These are phyloP conservation scores for Agrypnus murinus DNA, from an alignment of 2,888 invertebrate species.

Conservation along the genomic window DNA sequence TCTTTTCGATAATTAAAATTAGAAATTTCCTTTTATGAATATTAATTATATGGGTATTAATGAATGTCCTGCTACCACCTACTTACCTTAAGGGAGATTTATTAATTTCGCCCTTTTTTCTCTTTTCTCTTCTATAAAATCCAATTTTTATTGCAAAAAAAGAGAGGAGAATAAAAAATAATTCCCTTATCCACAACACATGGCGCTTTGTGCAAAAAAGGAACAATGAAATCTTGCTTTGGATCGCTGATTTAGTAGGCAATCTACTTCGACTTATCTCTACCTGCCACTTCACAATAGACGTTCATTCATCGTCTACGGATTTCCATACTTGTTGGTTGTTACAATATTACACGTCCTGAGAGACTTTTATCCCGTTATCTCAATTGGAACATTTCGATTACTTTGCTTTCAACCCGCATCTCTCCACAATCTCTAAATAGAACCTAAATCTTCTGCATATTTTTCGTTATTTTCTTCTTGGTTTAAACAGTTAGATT, in stretches of 20 bases:
- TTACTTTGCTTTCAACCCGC: slow-evolving; percentile 55
- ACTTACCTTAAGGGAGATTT: too few relatives aligned
- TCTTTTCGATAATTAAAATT: too few relatives aligned
- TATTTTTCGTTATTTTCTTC: slow-evolving; percentile 48
- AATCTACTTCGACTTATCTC: slow-evolving; percentile 62
- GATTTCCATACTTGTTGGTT: slow-evolving; percentile 58
- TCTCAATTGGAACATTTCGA: slow-evolving; percentile 61
- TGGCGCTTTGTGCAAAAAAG: slow-evolving; percentile 38
- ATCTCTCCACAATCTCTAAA: slow-evolving; percentile 53
- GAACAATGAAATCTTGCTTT: slow-evolving; percentile 45
- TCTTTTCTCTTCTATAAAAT: slow-evolving; percentile 1
- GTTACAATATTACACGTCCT: slow-evolving; percentile 57
- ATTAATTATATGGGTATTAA: too few relatives aligned
- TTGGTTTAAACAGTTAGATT: slow-evolving; percentile 9
- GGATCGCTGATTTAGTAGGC: slow-evolving; percentile 61
- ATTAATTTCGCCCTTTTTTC: not conserved
- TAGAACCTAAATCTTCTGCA: slow-evolving; percentile 44
- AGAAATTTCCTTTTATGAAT: too few relatives aligned
- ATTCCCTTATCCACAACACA: slow-evolving; percentile 19
- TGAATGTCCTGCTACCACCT: too few relatives aligned
- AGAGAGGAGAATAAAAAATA: slow-evolving; percentile 1
- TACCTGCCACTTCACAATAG: slow-evolving; percentile 61
- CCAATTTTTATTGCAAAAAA: not conserved
- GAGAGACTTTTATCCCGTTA: slow-evolving; percentile 60
- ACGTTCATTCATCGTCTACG: slow-evolving; percentile 56